Percentiles rank a stretch among this genome's conserved stretches.
phyloP scores from a whole-genome alignment of 2,797 vertebrate genomes.

The Sebastes itinus region DNA sequence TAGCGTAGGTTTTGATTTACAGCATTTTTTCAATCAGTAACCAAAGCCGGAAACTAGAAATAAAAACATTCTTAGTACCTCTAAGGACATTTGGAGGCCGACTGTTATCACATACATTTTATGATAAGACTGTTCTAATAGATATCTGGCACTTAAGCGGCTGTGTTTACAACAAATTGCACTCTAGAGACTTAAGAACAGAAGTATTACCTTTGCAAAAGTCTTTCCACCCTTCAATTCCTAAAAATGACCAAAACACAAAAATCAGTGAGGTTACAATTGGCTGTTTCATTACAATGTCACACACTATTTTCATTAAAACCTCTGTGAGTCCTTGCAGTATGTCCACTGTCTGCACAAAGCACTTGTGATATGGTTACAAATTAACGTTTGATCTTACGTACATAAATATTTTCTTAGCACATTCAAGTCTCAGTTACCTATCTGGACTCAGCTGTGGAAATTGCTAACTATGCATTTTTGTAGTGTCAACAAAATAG shows the following conservation, averaged over 20 bases:
- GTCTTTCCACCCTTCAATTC: slow-evolving; percentile 96
- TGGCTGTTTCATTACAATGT: not conserved
- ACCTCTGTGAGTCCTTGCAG: not conserved
- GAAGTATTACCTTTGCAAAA: slow-evolving; percentile 91
- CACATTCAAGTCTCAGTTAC: not conserved
- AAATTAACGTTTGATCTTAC: slow-evolving; percentile 25
- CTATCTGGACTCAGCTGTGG: not conserved
- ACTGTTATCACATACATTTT: not conserved
- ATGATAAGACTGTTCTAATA: slow-evolving; percentile 38
- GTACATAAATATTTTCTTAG: not conserved
- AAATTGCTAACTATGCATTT: not conserved
- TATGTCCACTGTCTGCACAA: not conserved
- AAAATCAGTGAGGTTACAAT: not conserved
- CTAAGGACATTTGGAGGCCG: not conserved
- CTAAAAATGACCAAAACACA: slow-evolving; percentile 76
- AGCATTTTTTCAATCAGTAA: slow-evolving; percentile 59
- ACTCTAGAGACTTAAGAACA: not conserved
- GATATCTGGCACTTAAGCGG: not conserved
- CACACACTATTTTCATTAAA: not conserved
- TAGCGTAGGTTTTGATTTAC: slow-evolving; percentile 12
- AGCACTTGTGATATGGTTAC: slow-evolving; percentile 1
- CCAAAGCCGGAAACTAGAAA: slow-evolving; percentile 34
- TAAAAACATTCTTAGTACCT: slow-evolving; percentile 20
- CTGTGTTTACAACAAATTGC: slow-evolving; percentile 8
- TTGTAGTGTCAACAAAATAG: slow-evolving; percentile 8